Base-by-base conservation (phyloP, 2,797 vertebrate genomes). In the Falco rusticolus region DNA sequence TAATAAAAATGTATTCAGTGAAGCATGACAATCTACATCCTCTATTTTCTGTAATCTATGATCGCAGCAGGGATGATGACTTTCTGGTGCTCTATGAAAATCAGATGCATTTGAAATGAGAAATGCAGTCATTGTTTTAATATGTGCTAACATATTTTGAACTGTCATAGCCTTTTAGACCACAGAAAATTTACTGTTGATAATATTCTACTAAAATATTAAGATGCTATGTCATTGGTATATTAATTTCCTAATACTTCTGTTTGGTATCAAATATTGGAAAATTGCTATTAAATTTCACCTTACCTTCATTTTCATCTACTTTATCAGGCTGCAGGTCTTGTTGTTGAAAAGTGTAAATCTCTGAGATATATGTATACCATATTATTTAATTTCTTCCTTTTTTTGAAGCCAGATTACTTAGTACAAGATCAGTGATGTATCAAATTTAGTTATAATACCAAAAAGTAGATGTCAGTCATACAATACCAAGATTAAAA, bases 41-140 rank as follows among this genome's bases (percentile, higher is more conserved):
- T 95, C 82, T 92, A 26, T 97, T 93, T 94, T 96, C 87, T 89
- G 79, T 94, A 92, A 96, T 96, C 84, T 95, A 22, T 91, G 84
- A 94, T 97, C 94, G 90, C 88, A 97, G 93, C 72, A 90, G 75
- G 88, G 61, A 80, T 28, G 33, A 81, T 75, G 87, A 63, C 88
- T 97, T 91, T 87, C 90, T 93, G 63, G 39, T 87, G 64, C 13
- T 81, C 70, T 94, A 15, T 93, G 84, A 89, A 96, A 95, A 86
- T 80, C 96, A 92, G 59, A 94, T 53, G 39, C 26, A 92, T 96
- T 96, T 94, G 82, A 95, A 96, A 90, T 86, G 66, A 74, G 29
- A 97, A 96, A 87, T 79, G 66, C 8, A 94, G 50, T 79, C 41
- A 74, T 85, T 85, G 48, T 94, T 89, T 93, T 93, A 88, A 76